Base-by-base conservation (phyloP, 1,140 invertebrate genomes). In the Drosophila novamexicana region DNA sequence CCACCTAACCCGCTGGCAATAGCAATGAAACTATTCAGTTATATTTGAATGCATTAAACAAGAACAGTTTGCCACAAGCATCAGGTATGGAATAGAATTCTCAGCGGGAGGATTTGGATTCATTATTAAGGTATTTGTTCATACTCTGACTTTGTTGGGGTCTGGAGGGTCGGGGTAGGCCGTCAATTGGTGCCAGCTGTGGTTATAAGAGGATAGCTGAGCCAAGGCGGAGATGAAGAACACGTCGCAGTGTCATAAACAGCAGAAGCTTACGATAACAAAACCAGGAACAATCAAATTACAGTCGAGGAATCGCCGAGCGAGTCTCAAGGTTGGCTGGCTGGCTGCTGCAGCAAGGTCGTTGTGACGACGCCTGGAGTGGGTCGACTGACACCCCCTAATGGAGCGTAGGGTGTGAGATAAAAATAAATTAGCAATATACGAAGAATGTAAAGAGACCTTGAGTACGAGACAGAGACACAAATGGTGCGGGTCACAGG, bases 261-360 rank as follows among this genome's bases (percentile, higher is more conserved):
- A 62, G 52, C 62, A 56, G 67, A 52, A 37, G 58, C 57, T 49
- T 29, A 40, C 52, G 39, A 75, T 54, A 65, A 61, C 74, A 58
- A 73, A 39, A 57, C 73, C 64, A 52, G 58, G 53, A 75, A 70
- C 71, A 77, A 77, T 75, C 64, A 77, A 64, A 74, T 75, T 69
- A 64, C 53, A 63, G 53, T 16, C 37, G 16, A 56, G 18, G 10
- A 56, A 54, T 54, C 36, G 40, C 22, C 7, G 37, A n/a, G 50
- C 12, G 36, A n/a, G 32, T 16, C 22, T 7, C 75, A 59, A 59
- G 56, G n/a, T 45, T 44, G 14, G n/a, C 29, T 37, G 36, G 34
- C 34, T 53, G 34, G 2, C 29, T 32, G 18, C n/a, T 45, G 32
- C 12, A 8, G 12, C 75, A 59, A 66, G 39, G 39, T 9, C 16